A percentile compares a stretch with the other conserved stretches of the same genome.
These are phyloP conservation scores for Drosophila rufa DNA, from an alignment of 1,140 invertebrate species.

Conservation along the genomic window DNA sequence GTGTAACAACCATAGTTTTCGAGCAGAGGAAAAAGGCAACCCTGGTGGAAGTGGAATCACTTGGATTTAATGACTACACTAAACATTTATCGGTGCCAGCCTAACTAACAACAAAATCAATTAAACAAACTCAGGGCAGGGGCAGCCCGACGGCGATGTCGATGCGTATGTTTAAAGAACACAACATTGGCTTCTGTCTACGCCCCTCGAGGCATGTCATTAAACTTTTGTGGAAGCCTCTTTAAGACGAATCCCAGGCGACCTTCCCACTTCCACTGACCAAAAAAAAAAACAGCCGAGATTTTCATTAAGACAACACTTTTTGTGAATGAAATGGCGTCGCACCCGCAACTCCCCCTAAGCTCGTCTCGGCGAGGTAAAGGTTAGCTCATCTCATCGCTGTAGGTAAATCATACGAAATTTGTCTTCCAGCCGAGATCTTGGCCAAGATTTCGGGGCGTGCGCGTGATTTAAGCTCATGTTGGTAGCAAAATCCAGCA, in stretches of 20 bases:
- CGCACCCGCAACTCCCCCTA: constrained; percentile 33
- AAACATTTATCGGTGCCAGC: constrained; percentile 46
- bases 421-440: constrained; percentile 61
- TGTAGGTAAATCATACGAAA: constrained; percentile 66
- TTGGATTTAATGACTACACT: constrained; percentile 44
- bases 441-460: constrained; percentile 58
- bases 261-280: constrained; percentile 47
- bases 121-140: constrained; percentile 48
- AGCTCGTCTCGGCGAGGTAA: constrained; percentile 5
- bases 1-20: constrained; percentile 8
- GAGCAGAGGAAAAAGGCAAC: constrained; percentile 2
- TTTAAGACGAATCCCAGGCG: constrained; percentile 28
- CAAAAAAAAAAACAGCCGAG: constrained; percentile 8
- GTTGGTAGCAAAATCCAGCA: constrained; percentile 45
- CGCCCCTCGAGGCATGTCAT: constrained; percentile 40
- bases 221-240: constrained; percentile 35
- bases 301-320: constrained; percentile 66
- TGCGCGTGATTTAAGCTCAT: constrained; percentile 65
- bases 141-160: background rate
- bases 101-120: constrained; percentile 62
- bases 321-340: constrained; percentile 55
- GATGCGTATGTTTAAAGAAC: constrained; percentile 24
- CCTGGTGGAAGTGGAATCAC: constrained; percentile 17
- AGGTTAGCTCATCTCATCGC: constrained; percentile 44
- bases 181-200: constrained; percentile 14